A percentile compares a stretch with the other conserved stretches of the same genome.
phyloP scores from a whole-genome alignment of 92 coral and sea anemone species.

The Porites rus region DNA sequence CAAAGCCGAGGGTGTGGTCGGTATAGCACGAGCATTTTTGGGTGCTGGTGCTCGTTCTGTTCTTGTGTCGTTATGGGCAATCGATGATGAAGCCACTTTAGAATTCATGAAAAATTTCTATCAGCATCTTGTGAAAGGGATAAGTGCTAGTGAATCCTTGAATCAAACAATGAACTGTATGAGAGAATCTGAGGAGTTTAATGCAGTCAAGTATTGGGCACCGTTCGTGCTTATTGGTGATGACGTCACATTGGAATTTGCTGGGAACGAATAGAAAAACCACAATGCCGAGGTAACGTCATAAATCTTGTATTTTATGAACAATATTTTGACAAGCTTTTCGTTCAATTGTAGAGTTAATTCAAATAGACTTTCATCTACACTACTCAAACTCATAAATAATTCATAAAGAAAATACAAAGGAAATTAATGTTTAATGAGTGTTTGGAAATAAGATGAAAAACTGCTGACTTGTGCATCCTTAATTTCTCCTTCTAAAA shows the following conservation, averaged over 20 bases:
- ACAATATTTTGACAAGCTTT: too few species aligned
- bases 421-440: too few species aligned
- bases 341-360: too few species aligned
- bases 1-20: constrained; percentile 41
- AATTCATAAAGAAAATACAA: too few species aligned
- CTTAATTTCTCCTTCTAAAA: too few species aligned
- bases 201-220: background rate
- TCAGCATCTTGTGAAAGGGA: background rate
- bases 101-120: constrained; percentile 21
- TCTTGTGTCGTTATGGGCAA: constrained; percentile 42
- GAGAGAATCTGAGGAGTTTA: constrained; percentile 16
- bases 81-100: background rate
- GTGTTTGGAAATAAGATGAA: too few species aligned
- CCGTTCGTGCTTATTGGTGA: constrained; percentile 40
- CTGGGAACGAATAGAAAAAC: background rate
- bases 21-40: constrained; percentile 37
- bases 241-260: constrained; percentile 28
- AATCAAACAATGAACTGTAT: constrained; percentile 20
- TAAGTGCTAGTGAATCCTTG: constrained; percentile 27
- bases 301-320: too few species aligned
- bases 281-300: too few species aligned
- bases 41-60: constrained; percentile 48
- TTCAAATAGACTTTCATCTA: too few species aligned
- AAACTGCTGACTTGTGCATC: too few species aligned
- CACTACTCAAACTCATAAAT: too few species aligned